Evolutionary conservation across 2,888 invertebrate genomes (phyloP).

Genomic region (Drosophila colorata): DNA sequence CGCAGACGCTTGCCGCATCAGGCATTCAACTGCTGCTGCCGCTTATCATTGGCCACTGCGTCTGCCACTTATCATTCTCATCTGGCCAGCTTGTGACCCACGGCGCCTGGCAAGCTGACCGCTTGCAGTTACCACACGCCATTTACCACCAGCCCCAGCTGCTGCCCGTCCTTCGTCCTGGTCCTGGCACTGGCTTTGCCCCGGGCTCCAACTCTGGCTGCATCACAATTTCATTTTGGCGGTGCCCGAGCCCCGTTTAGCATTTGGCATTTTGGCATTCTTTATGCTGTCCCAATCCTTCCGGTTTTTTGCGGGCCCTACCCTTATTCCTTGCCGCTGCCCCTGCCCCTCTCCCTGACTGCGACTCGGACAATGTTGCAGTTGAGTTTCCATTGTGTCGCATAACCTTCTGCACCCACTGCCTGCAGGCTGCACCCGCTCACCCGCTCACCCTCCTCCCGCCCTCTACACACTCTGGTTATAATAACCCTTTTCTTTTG

Average conservation of each 20-base stretch:
- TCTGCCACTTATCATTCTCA: slow-evolving; percentile 51
- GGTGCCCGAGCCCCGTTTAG: slow-evolving; percentile 52
- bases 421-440: slow-evolving; percentile 1
- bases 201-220: slow-evolving; percentile 12
- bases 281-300: slow-evolving; percentile 39
- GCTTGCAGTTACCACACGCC: background rate
- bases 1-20: slow-evolving; percentile 3
- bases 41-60: slow-evolving; percentile 45
- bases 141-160: background rate
- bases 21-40: slow-evolving; percentile 23
- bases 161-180: background rate
- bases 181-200: background rate
- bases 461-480: background rate
- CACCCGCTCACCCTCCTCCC: slow-evolving; percentile 12
- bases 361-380: background rate
- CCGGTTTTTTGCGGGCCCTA: slow-evolving; percentile 21
- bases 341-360: background rate
- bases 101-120: slow-evolving; percentile 1
- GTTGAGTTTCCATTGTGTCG: slow-evolving; percentile 48
- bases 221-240: slow-evolving; percentile 71
- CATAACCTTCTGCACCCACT: slow-evolving; percentile 23
- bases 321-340: slow-evolving; percentile 17
- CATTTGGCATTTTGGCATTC: slow-evolving; percentile 44
- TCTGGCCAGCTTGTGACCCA: slow-evolving; percentile 37
- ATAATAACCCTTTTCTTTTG: slow-evolving; percentile 1